These are phyloP conservation scores for Crematogaster levior DNA, from an alignment of 2,888 invertebrate species.

Conservation along the genomic window DNA sequence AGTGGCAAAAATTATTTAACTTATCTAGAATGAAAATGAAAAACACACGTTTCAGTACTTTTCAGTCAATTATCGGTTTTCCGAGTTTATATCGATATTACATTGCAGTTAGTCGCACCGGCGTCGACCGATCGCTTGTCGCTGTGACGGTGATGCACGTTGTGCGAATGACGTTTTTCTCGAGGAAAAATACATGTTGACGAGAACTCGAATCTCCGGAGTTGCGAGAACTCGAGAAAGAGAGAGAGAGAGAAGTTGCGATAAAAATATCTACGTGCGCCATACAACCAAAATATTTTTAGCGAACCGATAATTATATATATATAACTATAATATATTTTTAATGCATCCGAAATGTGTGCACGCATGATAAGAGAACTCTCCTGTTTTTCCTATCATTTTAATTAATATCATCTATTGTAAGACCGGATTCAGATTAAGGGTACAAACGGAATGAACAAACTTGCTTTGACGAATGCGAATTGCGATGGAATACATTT, in stretches of 20 bases:
- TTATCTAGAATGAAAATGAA: conserved; percentile 19
- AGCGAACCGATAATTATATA: conserved; percentile 39
- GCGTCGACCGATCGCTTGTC: conserved; percentile 30
- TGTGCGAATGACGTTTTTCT: conserved; percentile 22
- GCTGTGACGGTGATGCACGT: conserved; percentile 13
- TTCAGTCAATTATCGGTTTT: conserved; percentile 52
- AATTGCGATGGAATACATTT: not conserved
- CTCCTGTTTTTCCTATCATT: not conserved
- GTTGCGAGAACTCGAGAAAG: not conserved
- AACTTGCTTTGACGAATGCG: not conserved
- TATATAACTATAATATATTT: not conserved
- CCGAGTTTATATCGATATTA: conserved; percentile 30
- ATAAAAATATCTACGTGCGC: conserved; percentile 47
- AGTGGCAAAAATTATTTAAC: conserved; percentile 17
- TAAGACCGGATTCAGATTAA: not conserved
- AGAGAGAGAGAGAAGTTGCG: conserved; percentile 13
- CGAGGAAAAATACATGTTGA: conserved; percentile 22
- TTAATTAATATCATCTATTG: not conserved
- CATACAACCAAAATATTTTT: conserved; percentile 44
- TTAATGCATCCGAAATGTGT: not conserved
- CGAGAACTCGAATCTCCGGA: conserved; percentile 31
- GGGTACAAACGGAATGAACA: not conserved
- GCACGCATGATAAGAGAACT: not conserved
- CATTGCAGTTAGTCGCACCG: conserved; percentile 17
- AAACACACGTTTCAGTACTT: conserved; percentile 23